Evolutionary conservation across 30 jellyfish, hydroid and myxozoan species (phyloP).

Genomic region (Pelagia noctiluca): DNA sequence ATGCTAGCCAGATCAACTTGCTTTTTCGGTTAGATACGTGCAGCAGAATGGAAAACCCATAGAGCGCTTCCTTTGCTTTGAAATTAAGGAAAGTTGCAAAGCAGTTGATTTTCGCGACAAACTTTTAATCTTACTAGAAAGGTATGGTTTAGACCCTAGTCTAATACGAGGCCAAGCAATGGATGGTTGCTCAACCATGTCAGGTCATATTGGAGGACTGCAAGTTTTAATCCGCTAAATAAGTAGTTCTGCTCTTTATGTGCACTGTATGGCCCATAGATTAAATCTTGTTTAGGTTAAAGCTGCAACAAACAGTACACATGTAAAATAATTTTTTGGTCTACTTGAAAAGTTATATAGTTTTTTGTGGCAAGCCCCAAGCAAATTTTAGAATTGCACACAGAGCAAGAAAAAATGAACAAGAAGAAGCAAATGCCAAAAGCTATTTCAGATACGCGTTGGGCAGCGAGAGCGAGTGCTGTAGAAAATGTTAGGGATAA

Average conservation of each 20-base stretch:
- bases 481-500: constrained; percentile 28
- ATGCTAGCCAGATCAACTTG: constrained; percentile 29
- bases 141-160: constrained; percentile 45
- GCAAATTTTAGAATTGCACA: constrained; percentile 14
- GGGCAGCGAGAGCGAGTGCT: constrained; percentile 47
- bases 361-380: constrained; percentile 49
- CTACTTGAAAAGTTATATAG: constrained; percentile 13
- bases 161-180: constrained; percentile 42
- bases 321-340: constrained; percentile 1
- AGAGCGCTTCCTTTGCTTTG: constrained; percentile 46
- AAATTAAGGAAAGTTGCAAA: constrained; percentile 33
- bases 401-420: constrained; percentile 11
- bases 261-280: constrained; percentile 44
- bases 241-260: constrained; percentile 31
- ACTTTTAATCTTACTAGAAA: constrained; percentile 21
- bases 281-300: constrained; percentile 25
- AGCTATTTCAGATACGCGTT: constrained; percentile 34
- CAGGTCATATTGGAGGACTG: constrained; percentile 18
- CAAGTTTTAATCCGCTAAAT: constrained; percentile 17
- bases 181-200: constrained; percentile 39
- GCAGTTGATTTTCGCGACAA: constrained; percentile 47
- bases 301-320: constrained; percentile 40
- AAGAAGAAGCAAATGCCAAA: constrained; percentile 45
- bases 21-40: constrained; percentile 40
- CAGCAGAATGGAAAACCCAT: constrained; percentile 45